phyloP scores from a whole-genome alignment of 1,140 invertebrate species.

The Pogonomyrmex californicus region DNA sequence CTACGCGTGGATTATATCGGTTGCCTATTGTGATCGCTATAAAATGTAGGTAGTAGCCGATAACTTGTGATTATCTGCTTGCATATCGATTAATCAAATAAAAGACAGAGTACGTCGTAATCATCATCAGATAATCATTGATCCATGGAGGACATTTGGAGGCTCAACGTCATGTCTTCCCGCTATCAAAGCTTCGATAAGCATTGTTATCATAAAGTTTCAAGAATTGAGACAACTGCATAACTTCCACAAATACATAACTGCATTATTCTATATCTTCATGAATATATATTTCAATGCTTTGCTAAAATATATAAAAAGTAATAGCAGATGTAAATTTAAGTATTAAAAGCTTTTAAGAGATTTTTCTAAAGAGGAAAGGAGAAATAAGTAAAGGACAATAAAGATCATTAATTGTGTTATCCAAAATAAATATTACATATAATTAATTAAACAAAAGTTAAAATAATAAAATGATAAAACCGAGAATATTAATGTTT shows the following conservation, averaged over 20 bases:
- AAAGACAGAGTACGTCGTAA: conserved; percentile 10
- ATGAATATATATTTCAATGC: background rate
- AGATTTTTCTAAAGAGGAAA: background rate
- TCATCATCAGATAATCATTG: background rate
- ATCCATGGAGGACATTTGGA: background rate
- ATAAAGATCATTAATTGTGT: background rate
- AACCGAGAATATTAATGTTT: background rate
- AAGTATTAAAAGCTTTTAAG: background rate
- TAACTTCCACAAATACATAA: background rate
- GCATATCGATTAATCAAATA: conserved; percentile 55
- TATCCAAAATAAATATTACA: background rate
- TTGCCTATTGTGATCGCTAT: conserved; percentile 55
- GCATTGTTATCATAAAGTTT: background rate
- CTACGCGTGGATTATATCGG: conserved; percentile 52
- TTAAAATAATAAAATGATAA: background rate
- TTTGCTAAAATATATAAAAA: background rate
- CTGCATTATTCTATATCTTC: background rate
- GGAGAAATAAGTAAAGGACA: background rate
- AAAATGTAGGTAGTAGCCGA: conserved; percentile 42
- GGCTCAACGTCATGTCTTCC: background rate
- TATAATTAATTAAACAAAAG: background rate
- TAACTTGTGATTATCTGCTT: conserved; percentile 63
- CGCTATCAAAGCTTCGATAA: background rate
- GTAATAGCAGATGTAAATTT: background rate
- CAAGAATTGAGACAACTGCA: background rate